phyloP scores from a whole-genome alignment of 2,113 vertebrate genomes.

The Malaclemys terrapin region DNA sequence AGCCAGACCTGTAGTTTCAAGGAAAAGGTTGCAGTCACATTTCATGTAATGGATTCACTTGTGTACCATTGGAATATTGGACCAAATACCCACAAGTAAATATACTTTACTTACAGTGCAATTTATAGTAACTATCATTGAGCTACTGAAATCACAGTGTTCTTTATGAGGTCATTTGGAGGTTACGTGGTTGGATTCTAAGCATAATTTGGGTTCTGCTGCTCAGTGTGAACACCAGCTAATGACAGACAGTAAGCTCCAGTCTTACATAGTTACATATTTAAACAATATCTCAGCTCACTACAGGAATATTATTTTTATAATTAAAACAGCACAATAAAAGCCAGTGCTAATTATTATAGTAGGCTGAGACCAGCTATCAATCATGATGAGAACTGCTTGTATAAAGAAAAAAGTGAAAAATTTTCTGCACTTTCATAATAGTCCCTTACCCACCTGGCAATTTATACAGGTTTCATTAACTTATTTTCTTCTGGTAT shows the following conservation, averaged over 20 bases:
- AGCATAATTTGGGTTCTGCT: background rate
- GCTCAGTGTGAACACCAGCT: background rate
- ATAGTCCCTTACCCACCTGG: conserved; percentile 51
- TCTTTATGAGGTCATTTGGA: background rate
- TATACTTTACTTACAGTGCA: background rate
- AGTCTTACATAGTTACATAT: background rate
- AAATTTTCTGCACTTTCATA: conserved; percentile 20
- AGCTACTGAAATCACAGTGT: background rate
- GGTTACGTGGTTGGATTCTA: background rate
- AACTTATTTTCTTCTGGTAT: conserved; percentile 62
- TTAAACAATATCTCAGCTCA: background rate
- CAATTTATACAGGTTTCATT: conserved; percentile 50
- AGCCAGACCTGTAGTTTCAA: background rate
- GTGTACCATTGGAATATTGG: background rate
- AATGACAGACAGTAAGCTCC: background rate
- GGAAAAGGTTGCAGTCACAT: background rate
- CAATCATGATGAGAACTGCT: background rate
- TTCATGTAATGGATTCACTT: rapidly evolving
- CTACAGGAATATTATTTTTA: background rate
- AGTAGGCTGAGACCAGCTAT: background rate
- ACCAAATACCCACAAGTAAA: background rate
- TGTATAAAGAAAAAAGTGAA: background rate
- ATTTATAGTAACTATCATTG: background rate
- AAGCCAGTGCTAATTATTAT: background rate
- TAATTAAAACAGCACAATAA: background rate